A percentile compares a stretch with the other conserved stretches of the same genome.
phyloP scores from a whole-genome alignment of 1,140 invertebrate genomes.

The Sinella curviseta region DNA sequence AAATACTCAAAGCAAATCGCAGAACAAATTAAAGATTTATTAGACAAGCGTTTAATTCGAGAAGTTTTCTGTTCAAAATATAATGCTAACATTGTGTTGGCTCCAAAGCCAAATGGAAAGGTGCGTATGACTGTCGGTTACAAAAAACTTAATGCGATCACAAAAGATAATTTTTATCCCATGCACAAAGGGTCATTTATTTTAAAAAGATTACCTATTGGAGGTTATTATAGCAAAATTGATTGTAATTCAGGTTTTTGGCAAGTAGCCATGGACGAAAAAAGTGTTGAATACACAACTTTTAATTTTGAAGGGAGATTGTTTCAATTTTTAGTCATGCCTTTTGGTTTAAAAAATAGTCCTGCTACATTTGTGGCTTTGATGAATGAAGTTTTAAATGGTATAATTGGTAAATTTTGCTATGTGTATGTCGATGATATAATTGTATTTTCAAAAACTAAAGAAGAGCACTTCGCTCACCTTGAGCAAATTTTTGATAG shows the following conservation, averaged over 20 bases:
- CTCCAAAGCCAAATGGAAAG: slow-evolving; percentile 32
- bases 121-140: slow-evolving; percentile 29
- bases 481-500: slow-evolving; percentile 53
- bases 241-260: slow-evolving; percentile 52
- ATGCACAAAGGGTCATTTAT: slow-evolving; percentile 35
- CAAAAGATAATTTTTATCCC: slow-evolving; percentile 34
- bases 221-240: slow-evolving; percentile 42
- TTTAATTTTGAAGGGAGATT: slow-evolving; percentile 52
- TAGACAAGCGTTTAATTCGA: slow-evolving; percentile 29
- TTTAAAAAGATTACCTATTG: slow-evolving; percentile 31
- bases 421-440: slow-evolving; percentile 59
- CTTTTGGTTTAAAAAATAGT: slow-evolving; percentile 55
- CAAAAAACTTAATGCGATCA: slow-evolving; percentile 27
- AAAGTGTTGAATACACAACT: slow-evolving; percentile 54
- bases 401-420: slow-evolving; percentile 40
- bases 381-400: slow-evolving; percentile 51
- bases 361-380: slow-evolving; percentile 54
- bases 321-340: slow-evolving; percentile 52
- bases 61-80: slow-evolving; percentile 19
- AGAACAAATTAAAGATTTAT: slow-evolving; percentile 31
- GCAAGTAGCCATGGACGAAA: slow-evolving; percentile 54
- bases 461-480: slow-evolving; percentile 55
- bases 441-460: slow-evolving; percentile 53
- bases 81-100: slow-evolving; percentile 29
- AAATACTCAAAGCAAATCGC: slow-evolving; percentile 23